phyloP scores from a whole-genome alignment of 2,888 invertebrate species.

The Sesia apiformis region DNA sequence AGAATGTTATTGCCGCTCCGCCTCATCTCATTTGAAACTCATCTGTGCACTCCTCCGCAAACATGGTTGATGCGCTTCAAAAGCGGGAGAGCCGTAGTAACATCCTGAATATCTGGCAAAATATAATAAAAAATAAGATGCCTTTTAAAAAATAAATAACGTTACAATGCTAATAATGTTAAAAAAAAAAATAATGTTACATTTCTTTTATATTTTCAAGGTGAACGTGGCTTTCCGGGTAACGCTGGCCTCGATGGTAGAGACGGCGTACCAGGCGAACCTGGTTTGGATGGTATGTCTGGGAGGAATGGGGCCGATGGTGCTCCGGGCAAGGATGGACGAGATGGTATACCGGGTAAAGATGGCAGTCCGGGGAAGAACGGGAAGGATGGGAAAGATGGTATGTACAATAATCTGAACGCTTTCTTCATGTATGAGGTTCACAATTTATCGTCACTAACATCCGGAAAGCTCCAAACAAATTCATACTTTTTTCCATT shows the following conservation, averaged over 20 bases:
- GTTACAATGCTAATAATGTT: too few species aligned
- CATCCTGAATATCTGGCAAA: too few species aligned
- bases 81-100: too few species aligned
- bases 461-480: neutral
- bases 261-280: constrained; percentile 93
- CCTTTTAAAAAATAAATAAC: too few species aligned
- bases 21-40: too few species aligned
- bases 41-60: too few species aligned
- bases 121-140: too few species aligned
- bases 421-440: too few species aligned
- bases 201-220: constrained; percentile 29
- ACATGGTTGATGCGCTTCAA: too few species aligned
- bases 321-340: constrained; percentile 82
- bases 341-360: constrained; percentile 79
- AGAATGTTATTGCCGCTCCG: too few species aligned
- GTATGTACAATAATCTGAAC: constrained; percentile 17
- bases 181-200: neutral
- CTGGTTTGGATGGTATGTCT: constrained; percentile 89
- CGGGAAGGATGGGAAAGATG: constrained; percentile 65
- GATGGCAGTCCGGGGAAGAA: constrained; percentile 81
- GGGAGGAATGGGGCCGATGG: constrained; percentile 91
- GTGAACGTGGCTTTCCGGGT: constrained; percentile 81
- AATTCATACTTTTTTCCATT: too few species aligned
- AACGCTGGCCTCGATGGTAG: constrained; percentile 86
- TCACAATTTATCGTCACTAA: neutral